phyloP scores from a whole-genome alignment of 2,113 vertebrate genomes.

The Sinocyclocheilus grahami region DNA sequence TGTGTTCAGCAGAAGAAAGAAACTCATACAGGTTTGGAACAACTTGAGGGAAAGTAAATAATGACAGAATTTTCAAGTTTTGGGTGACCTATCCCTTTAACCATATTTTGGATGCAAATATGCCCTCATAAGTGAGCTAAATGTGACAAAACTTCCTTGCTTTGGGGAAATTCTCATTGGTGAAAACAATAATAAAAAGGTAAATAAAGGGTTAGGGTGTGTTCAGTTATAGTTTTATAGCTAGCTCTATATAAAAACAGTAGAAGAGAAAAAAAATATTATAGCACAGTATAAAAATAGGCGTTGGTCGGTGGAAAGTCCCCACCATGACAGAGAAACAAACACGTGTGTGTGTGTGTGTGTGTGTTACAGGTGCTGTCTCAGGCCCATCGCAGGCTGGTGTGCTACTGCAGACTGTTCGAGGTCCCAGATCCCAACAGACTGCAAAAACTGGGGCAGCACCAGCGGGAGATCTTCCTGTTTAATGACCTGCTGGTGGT shows the following conservation, averaged over 20 bases:
- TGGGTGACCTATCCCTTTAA: neutral
- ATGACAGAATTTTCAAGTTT: no score
- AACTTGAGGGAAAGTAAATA: no score
- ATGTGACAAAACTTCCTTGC: neutral
- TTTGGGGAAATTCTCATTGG: neutral
- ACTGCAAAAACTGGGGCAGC: constrained; percentile 97
- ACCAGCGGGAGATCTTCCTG: constrained; percentile 98
- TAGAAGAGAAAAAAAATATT: neutral
- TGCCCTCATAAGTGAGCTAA: neutral
- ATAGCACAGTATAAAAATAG: neutral
- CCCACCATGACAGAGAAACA: constrained; percentile 19
- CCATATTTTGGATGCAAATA: neutral
- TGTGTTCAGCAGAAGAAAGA: no score
- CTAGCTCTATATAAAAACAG: neutral
- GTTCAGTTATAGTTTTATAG: neutral
- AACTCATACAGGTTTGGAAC: no score
- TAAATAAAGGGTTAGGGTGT: neutral
- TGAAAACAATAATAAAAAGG: neutral
- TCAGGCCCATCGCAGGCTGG: constrained; percentile 91
- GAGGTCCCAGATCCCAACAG: constrained; percentile 98
- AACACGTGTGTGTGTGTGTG: constrained; percentile 23
- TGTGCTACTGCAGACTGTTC: constrained; percentile 98
- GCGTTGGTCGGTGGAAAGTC: neutral
- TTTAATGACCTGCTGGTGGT: constrained; percentile 99
- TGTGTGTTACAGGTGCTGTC: constrained; percentile 85